Conservation (phyloP, 2,113 vertebrate species). For the Pyxicephalus adspersus region DNA sequence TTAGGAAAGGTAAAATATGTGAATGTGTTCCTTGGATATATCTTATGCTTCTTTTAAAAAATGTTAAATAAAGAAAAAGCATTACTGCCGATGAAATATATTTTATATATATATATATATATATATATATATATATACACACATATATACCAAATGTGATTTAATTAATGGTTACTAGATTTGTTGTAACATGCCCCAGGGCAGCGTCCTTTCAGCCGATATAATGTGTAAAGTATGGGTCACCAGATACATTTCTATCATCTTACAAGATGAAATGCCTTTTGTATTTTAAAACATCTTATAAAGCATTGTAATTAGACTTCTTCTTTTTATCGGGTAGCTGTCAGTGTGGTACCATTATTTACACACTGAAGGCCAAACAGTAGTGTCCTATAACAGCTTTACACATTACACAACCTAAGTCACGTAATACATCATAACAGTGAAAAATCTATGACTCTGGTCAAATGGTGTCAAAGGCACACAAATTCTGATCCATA, state of each 20-base stretch:
- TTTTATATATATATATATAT: no score
- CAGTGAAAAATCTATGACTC: conserved; percentile 26
- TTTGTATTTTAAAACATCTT: conserved; percentile 41
- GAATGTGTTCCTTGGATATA: no score
- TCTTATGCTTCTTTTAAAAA: no score
- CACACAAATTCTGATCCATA: background rate
- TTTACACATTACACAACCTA: conserved; percentile 43
- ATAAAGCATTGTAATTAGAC: conserved; percentile 46
- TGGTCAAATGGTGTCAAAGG: conserved; percentile 31
- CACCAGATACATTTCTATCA: conserved; percentile 51
- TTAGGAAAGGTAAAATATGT: no score
- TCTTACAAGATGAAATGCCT: conserved; percentile 33
- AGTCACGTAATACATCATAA: conserved; percentile 46
- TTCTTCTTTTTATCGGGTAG: conserved; percentile 51
- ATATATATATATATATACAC: no score
- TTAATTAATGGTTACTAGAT: conserved; percentile 37
- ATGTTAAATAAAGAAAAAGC: no score
- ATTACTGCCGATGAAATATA: no score
- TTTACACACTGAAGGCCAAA: conserved; percentile 55
- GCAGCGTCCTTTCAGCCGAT: background rate
- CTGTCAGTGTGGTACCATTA: conserved; percentile 49
- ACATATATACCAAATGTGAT: no score
- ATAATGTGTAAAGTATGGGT: conserved; percentile 26
- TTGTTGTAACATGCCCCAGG: conserved; percentile 27
- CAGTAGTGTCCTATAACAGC: conserved; percentile 39